phyloP scores from a whole-genome alignment of 2,888 invertebrate genomes.

The Aleiodes testaceus region DNA sequence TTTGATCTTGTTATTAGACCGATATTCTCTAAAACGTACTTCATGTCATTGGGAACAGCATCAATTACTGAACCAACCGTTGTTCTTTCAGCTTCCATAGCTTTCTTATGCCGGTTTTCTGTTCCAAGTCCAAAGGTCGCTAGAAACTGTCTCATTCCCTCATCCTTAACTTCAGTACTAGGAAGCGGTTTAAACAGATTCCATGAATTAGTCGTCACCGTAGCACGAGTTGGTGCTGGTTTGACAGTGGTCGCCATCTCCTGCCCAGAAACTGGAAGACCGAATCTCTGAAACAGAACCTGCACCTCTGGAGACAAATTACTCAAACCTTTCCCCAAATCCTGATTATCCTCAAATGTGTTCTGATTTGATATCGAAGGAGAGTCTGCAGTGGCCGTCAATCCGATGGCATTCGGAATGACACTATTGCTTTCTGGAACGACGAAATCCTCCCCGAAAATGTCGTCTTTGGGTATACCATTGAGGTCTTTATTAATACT shows the following conservation, averaged over 20 bases:
- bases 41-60: conserved; percentile 69
- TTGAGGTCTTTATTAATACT: conserved; percentile 47
- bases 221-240: conserved; percentile 50
- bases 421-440: conserved; percentile 53
- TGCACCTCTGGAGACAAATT: conserved; percentile 68
- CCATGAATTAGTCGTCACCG: conserved; percentile 63
- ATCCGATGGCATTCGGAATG: conserved; percentile 35
- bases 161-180: conserved; percentile 62
- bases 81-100: conserved; percentile 54
- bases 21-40: conserved; percentile 69
- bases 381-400: conserved; percentile 47
- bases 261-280: conserved; percentile 56
- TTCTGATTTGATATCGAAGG: conserved; percentile 58
- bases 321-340: conserved; percentile 62
- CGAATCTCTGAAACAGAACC: conserved; percentile 66
- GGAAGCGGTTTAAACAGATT: conserved; percentile 73
- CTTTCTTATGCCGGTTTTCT: conserved; percentile 60
- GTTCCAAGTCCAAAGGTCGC: conserved; percentile 71
- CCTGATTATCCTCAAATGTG: conserved; percentile 56
- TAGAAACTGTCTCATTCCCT: conserved; percentile 73
- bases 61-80: conserved; percentile 59
- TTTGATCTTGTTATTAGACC: conserved; percentile 59
- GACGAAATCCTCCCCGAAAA: conserved; percentile 50
- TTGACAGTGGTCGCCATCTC: conserved; percentile 52
- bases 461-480: conserved; percentile 28